Percentiles rank a stretch among this genome's conserved stretches.
phyloP scores from a whole-genome alignment of 2,888 invertebrate species.

The Latheticus oryzae region DNA sequence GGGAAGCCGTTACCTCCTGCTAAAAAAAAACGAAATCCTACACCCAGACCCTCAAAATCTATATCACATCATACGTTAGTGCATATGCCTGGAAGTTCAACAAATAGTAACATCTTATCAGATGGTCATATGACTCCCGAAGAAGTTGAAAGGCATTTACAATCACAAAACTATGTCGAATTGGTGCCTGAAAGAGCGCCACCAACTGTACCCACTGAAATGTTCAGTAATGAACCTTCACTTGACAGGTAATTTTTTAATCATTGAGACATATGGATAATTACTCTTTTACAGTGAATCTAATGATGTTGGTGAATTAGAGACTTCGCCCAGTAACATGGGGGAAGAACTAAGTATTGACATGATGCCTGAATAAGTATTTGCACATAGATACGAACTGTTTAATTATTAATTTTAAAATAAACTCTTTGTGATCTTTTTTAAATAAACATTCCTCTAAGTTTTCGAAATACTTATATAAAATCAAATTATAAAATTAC shows the following conservation, averaged over 20 bases:
- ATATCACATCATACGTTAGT: conserved; percentile 50
- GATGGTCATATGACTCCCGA: conserved; percentile 92
- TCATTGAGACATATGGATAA: background rate
- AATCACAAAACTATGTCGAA: conserved; percentile 85
- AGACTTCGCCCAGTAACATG: conserved; percentile 85
- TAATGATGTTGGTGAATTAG: conserved; percentile 80
- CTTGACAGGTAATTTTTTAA: conserved; percentile 88
- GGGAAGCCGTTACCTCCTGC: conserved; percentile 65
- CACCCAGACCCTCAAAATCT: conserved; percentile 65
- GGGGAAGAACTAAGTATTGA: conserved; percentile 82
- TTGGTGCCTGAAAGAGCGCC: conserved; percentile 87
- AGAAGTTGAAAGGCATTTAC: conserved; percentile 90
- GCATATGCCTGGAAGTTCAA: conserved; percentile 67
- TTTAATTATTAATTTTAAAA: background rate
- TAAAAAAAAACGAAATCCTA: conserved; percentile 67
- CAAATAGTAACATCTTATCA: conserved; percentile 68
- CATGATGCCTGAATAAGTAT: conserved; percentile 69
- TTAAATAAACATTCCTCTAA: too few relatives aligned
- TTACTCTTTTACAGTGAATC: conserved; percentile 75
- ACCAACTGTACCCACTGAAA: conserved; percentile 90
- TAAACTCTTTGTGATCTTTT: background rate
- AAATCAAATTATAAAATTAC: too few relatives aligned
- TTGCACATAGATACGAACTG: conserved; percentile 1
- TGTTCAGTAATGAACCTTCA: conserved; percentile 95
- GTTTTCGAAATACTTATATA: too few relatives aligned